Evolutionary conservation across 2,888 invertebrate species (phyloP).

Genomic region (Drosophila colorata): DNA sequence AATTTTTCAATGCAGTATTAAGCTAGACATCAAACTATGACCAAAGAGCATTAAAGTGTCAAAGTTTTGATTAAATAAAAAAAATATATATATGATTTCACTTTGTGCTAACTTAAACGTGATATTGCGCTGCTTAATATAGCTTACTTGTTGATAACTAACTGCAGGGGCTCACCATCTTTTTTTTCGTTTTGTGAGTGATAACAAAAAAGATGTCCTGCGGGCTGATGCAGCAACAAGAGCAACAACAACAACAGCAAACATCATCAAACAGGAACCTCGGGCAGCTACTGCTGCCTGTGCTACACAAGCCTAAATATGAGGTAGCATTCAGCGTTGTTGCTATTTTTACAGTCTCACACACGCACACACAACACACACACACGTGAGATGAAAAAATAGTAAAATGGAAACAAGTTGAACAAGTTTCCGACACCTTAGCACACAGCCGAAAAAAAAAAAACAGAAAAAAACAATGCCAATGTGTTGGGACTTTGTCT

Average conservation of each 20-base stretch:
- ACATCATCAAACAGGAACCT: conserved; percentile 16
- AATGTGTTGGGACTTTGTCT: conserved; percentile 54
- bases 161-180: not conserved
- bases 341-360: conserved; percentile 52
- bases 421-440: conserved; percentile 81
- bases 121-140: conserved; percentile 1
- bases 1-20: no score
- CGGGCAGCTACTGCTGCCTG: conserved; percentile 3
- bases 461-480: conserved; percentile 56
- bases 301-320: conserved; percentile 39
- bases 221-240: conserved; percentile 9
- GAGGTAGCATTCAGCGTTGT: conserved; percentile 42
- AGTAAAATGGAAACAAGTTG: conserved; percentile 80
- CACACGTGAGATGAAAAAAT: conserved; percentile 43
- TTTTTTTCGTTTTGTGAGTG: not conserved
- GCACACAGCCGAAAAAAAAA: conserved; percentile 40
- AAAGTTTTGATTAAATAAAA: not conserved
- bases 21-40: not conserved
- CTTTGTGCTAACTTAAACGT: not conserved
- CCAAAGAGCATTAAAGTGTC: not conserved
- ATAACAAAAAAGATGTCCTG: conserved; percentile 44
- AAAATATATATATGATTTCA: not conserved
- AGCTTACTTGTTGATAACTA: conserved; percentile 19
- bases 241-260: conserved; percentile 9
- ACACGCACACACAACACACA: conserved; percentile 18